Base-by-base conservation (phyloP, 2,797 vertebrate genomes). In the Chaetodon trifasciatus region DNA sequence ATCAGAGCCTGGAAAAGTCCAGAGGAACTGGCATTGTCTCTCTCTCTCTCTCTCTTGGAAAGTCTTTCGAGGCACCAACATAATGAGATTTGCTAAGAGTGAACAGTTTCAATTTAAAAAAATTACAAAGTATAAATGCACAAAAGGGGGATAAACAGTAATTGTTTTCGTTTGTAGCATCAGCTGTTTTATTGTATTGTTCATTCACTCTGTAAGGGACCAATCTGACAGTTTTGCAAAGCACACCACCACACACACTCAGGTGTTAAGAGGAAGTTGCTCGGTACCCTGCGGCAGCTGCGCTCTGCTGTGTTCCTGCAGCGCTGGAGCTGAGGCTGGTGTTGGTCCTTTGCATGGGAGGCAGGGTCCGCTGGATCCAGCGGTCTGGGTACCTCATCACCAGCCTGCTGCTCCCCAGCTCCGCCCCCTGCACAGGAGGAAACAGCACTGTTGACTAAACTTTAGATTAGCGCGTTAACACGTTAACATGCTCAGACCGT, bases 381-480 rank as follows among this genome's bases (percentile, higher is more conserved):
- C 90, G 86, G 81, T 95, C 94, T 23, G 95, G 95, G 79, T 95
- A 96, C 68, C 94, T 89, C 76, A 96, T 91, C 71, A 95, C 90
- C 86, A 96, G 88, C 70, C 86, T 93, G 62, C 89, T 94, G 84
- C 92, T 86, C 52, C 94, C 57, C 5, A 91, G 63, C 78, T 89
- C 88, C 76, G 70, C 86, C 15, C 83, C 83, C 88, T 91, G 85
- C 15, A 39, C 49, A 44, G 57, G 1, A 80, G 57, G 15, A 52
- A 32, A 71, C 37, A 19, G 12, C 5, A 47, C 17, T 40, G 15
- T 2, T 39, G 4, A 15, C 39, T 8, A 37, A 50, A 42, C 28
- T 28, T 15, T 0, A 63, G 40, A n/a, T n/a, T n/a, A n/a, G n/a
- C n/a, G n/a, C n/a, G n/a, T n/a, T n/a, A n/a, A n/a, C n/a, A n/a